Base-by-base conservation (phyloP, 2,797 vertebrate species). In the Dryobates pubescens region DNA sequence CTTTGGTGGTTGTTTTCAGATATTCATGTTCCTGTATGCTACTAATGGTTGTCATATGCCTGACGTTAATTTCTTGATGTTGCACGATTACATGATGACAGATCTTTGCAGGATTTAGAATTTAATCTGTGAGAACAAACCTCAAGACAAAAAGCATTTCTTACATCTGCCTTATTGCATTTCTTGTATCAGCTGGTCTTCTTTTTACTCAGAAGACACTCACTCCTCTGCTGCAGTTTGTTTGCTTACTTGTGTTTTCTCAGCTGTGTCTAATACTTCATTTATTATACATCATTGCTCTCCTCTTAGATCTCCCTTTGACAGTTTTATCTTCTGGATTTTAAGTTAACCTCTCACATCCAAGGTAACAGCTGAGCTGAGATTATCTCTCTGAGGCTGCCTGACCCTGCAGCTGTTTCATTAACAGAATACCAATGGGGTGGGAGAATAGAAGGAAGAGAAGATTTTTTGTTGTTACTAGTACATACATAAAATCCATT, bases 141-240 rank as follows among this genome's bases (percentile, higher is more conserved):
- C 49, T 62, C 9, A 32, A 26, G 12, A 74, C 54, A 82, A 13
- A 13, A 74, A 34, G 67, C 76, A 56, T 82, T 88, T 63, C 24
- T 82, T 76, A 45, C 1, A 1, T n/a, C 30, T 59, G 7, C 18
- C 30, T 62, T 77, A 56, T 7, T 69, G 10, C 4, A 41, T 74
- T 77, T 65, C 26, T 47, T 49, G 4, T 32, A 23, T 6, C 17
- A 59, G 24, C 9, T 23, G 56, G 41, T 13, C 4, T 9, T 58
- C 27, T 82, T 88, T 88, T 86, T 43, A 17, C 10, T 43, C 27
- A 73, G 17, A 9, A 45, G 38, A 19, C 36, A 12, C 38, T 7
- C 2, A 9, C 2, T 24, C 12, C n/a, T 76, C 23, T 67, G 30
- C 27, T 49, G 18, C 38, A 59, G 34, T 30, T 0, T 0, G 57